Evolutionary conservation across 30 jellyfish, hydroid and myxozoan species (phyloP), one percentile per base, ranked within the genome.

Genomic region (Pseudorhiza aurosa): DNA sequence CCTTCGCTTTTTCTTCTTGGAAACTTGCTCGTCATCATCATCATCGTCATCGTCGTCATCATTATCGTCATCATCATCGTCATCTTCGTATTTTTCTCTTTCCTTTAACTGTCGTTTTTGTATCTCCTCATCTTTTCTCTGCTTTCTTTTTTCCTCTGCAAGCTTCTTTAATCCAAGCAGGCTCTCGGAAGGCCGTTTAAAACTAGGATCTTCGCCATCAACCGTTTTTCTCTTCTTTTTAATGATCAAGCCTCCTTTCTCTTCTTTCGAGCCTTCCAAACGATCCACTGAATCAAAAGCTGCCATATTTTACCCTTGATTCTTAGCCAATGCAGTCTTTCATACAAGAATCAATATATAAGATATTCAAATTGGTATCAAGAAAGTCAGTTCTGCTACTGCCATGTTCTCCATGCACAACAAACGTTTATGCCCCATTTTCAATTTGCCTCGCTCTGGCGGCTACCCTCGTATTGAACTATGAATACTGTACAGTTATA

Each of bases 91-190:
- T 46, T 62, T 53, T 9, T 44, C 43, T 1, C 42, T 18, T 40
- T 74, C 65, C 53, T 65, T 39, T 19, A n/a, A 64, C 11, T 27
- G 28, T 19, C 57, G 70, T 9, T 68, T 69, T 44, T 4, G 17
- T 68, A 39, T 67, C 11, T 42, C 68, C 40, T 78, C 89, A 28
- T 70, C 87, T 18, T 67, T 77, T 22, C 33, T 65, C 45, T 59
- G 79, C 64, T 75, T 62, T 19, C 98, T 68, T 45, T 92, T 92
- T 45, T 86, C 93, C 45, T 83, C 91, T 50, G 98, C 98, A 8
- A 92, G 93, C 76, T 57, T 68, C 68, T 86, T 96, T 36, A 92
- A 59, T 12, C 98, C 98, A 4, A 92, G 83, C 31, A 64, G 72
- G 81, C 98, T 92, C 50, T 58, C 68, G 7, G 93, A 32, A 10